Base-by-base conservation (phyloP, 92 coral and sea anemone species). In the Nematostella vectensis region DNA sequence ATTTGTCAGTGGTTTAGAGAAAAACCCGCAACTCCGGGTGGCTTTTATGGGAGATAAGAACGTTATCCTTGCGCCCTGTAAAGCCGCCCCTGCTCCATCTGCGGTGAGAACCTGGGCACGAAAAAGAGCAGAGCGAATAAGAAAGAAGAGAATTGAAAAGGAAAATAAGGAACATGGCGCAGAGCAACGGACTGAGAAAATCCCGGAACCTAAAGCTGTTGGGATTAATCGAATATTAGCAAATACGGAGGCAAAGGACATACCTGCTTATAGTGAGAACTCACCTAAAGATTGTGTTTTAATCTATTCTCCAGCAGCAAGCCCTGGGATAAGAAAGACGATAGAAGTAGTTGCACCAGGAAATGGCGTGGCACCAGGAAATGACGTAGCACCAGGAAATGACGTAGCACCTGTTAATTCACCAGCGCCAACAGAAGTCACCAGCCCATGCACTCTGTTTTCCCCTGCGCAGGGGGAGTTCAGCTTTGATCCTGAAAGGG, bases 31-130 rank as follows among this genome's bases (percentile, higher is more conserved):
- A 30, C 75, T 93, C 12, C 75, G 72, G 44, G 63, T 93, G 4
- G 88, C 94, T 4, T 61, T 93, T 24, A 75, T 78, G 80, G 88
- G 89, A 22, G 99, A 93, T 30, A 55, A 48, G 10, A 30, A 55
- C 1, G 47, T 67, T n/a, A 70, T 69, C 27, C 57, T 86, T 11
- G 86, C 96, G 18, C 99, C 99, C 18, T 74, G 70, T 42, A 40
- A 38, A 17, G 56, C 54, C 11, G 89, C 99, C 0, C 99, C 99
- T 2, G 40, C 91, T 0, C 72, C 71, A 22, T 24, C 30, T 19
- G 52, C 55, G 2, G 96, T 93, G 12, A 60, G 43, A 59, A 57
- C 65, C 31, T 93, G 99, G 99, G 74, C 75, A 11, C 65, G 51
- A 57, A 21, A 27, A 19, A 79, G 70, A 58, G 64, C 79, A 2